These are phyloP conservation scores for Formica selysi DNA, from an alignment of 1,140 invertebrate genomes.

Conservation along the genomic window DNA sequence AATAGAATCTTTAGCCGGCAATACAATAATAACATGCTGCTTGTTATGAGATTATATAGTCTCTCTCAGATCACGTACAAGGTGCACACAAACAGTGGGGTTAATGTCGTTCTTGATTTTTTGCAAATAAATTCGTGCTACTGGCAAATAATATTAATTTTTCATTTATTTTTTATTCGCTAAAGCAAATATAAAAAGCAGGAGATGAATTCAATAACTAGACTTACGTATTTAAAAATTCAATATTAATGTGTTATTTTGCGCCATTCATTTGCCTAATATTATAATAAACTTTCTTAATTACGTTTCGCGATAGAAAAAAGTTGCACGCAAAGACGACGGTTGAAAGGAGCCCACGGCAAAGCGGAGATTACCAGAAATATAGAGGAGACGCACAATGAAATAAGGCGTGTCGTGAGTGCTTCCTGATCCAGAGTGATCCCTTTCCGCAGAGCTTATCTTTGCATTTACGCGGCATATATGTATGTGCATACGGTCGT, in stretches of 20 bases:
- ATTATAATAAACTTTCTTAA: neutral
- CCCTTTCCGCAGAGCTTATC: conserved; percentile 72
- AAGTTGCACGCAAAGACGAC: neutral
- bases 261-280: neutral
- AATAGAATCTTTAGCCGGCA: conserved; percentile 68
- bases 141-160: conserved; percentile 41
- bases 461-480: conserved; percentile 68
- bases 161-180: neutral
- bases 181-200: neutral
- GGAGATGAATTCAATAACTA: neutral
- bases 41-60: conserved; percentile 32
- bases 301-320: conserved; percentile 1
- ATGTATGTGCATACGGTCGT: conserved; percentile 38
- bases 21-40: conserved; percentile 29
- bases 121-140: too few relatives aligned
- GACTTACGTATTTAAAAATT: neutral
- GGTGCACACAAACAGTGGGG: conserved; percentile 36
- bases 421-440: conserved; percentile 75
- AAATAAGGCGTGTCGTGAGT: conserved; percentile 77
- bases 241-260: neutral
- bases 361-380: conserved; percentile 54
- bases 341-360: neutral
- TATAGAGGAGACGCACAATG: conserved; percentile 63
- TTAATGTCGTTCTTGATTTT: conserved; percentile 28
- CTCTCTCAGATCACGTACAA: conserved; percentile 29